These are phyloP conservation scores for Peucedramus taeniatus DNA, from an alignment of 2,113 vertebrate genomes.

Conservation along the genomic window DNA sequence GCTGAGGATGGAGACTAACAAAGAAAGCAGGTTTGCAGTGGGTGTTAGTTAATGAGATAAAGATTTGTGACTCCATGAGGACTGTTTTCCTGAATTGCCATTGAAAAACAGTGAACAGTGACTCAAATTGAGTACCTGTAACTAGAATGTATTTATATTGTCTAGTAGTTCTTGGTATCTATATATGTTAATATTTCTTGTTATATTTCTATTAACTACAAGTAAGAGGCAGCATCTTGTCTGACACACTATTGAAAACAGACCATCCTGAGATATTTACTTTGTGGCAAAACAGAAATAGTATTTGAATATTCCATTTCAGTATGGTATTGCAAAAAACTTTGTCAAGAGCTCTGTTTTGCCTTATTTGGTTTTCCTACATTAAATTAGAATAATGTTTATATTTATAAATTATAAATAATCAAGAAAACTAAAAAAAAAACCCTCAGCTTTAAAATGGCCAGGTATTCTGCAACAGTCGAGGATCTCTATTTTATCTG, in stretches of 20 bases:
- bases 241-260: background rate
- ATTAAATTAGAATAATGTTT: background rate
- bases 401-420: background rate
- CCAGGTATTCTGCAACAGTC: background rate
- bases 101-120: background rate
- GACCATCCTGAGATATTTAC: background rate
- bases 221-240: background rate
- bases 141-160: background rate
- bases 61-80: background rate
- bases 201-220: background rate
- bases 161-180: background rate
- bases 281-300: background rate
- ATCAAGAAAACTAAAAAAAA: background rate
- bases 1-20: background rate
- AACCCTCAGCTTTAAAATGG: background rate
- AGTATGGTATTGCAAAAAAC: background rate
- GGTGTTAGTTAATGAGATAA: background rate
- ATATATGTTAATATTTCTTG: background rate
- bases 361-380: background rate
- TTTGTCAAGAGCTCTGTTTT: background rate
- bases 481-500: background rate
- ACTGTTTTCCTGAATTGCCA: background rate
- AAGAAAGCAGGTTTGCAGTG: background rate
- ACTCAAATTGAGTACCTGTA: background rate
- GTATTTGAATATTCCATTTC: background rate